Evolutionary conservation across 2,797 vertebrate genomes (phyloP).

Genomic region (Schizothorax lantsangensis): DNA sequence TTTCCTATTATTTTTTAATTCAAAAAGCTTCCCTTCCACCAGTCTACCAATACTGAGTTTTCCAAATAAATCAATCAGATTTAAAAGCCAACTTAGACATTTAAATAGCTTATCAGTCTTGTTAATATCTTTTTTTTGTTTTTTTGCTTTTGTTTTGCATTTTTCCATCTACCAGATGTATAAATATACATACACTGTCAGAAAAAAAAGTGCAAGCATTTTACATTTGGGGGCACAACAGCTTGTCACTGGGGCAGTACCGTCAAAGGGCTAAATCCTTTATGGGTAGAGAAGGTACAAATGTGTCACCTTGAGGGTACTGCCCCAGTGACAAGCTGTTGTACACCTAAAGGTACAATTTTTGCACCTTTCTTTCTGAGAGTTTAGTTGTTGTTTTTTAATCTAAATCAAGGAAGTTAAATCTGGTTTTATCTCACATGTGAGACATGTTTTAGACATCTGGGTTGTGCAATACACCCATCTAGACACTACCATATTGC

Average conservation of each 20-base stretch:
- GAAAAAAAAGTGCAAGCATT: no score
- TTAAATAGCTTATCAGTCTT: not conserved
- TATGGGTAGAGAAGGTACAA: no score
- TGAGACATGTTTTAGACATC: not conserved
- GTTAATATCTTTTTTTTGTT: not conserved
- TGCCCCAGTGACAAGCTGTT: no score
- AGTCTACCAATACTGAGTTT: not conserved
- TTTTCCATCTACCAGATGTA: not conserved
- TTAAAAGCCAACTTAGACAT: not conserved
- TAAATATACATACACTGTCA: not conserved
- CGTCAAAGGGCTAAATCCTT: no score
- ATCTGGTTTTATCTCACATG: not conserved
- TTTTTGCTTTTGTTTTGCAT: no score
- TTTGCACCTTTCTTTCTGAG: no score
- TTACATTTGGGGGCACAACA: no score
- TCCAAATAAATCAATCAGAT: not conserved
- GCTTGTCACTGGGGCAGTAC: no score
- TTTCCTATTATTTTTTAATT: not conserved
- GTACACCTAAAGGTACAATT: no score
- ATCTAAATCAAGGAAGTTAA: not conserved
- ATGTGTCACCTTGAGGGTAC: no score
- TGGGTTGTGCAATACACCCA: not conserved
- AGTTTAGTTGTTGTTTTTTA: no score
- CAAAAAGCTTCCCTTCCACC: not conserved
- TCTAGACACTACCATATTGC: not conserved